Percentiles rank a stretch among this genome's conserved stretches.
These are phyloP conservation scores for Embidobia sp. DNA, from an alignment of 2,888 invertebrate species.

Conservation along the genomic window DNA sequence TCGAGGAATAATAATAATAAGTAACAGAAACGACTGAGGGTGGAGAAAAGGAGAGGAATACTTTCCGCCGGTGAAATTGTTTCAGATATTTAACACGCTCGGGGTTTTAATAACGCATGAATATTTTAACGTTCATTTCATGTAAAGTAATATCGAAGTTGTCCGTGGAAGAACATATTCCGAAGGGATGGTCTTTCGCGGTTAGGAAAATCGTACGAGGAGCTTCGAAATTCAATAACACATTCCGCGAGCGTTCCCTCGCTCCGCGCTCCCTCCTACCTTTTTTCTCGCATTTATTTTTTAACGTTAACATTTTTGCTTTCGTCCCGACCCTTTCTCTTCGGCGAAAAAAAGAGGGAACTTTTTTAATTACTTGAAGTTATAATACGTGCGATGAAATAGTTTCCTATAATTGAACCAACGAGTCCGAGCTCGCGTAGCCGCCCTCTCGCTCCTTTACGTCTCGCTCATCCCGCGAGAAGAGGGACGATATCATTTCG, in stretches of 20 bases:
- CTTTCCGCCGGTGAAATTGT: constrained; percentile 37
- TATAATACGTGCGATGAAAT: constrained; percentile 65
- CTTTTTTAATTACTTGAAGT: constrained; percentile 65
- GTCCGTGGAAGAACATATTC: constrained; percentile 57
- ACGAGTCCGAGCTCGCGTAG: constrained; percentile 48
- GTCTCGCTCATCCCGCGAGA: constrained; percentile 35
- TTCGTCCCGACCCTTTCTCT: constrained; percentile 38
- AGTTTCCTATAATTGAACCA: constrained; percentile 64
- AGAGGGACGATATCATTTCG: constrained; percentile 62
- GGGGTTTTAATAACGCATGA: constrained; percentile 59
- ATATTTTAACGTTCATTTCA: constrained; percentile 58
- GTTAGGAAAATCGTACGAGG: constrained; percentile 61
- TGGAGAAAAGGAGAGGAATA: constrained; percentile 12
- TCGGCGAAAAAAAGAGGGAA: constrained; percentile 52
- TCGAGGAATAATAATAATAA: too few relatives aligned
- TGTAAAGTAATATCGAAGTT: constrained; percentile 64
- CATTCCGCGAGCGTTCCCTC: constrained; percentile 27
- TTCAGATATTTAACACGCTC: constrained; percentile 51
- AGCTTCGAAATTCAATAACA: constrained; percentile 65
- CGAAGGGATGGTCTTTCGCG: constrained; percentile 59
- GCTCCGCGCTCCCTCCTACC: background rate
- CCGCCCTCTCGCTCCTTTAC: constrained; percentile 7
- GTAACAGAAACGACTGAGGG: background rate
- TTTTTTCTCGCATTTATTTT: constrained; percentile 53
- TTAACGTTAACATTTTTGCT: constrained; percentile 59